Base-by-base conservation (phyloP, 2,113 vertebrate genomes). In the Spilogale gracilis region DNA sequence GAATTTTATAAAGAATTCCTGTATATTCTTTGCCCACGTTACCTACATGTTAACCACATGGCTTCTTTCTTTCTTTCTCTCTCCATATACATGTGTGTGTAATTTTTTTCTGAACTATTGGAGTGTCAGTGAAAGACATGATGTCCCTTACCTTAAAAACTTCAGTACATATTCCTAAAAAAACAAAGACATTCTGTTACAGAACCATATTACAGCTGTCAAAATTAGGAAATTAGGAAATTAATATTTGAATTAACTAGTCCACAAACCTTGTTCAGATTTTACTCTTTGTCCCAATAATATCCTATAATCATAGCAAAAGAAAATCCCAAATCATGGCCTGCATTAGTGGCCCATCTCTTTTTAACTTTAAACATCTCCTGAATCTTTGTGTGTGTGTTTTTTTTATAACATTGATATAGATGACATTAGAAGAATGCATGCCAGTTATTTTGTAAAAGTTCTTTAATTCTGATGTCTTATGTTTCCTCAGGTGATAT, bases 191-290 rank as follows among this genome's bases (percentile, higher is more conserved):
- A 25, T 89, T 79, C 9, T 88, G 83, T 91, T 83, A 71, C 2
- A 73, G 43, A 45, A 32, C 45, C 38, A 80, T n/a, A 65, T 21
- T 58, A 30, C 12, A n/a, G 16, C 58, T 84, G 30, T 56, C 54
- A 73, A 89, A 56, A 73, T 89, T 87, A 96, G 71, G 38, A 94
- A 91, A 65, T 30, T 52, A 84, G 71, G 38, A 94, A 91, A 65
- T 30, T 52, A 84, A 85, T 25, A 74, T 71, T 91, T 86, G 48
- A 91, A 69, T 52, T 43, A 94, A 52, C 71, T 91, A 56, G 45
- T 38, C 17, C 54, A 67, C 2, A 88, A 11, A 25, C 7, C 5
- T 58, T 63, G 43, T 74, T 94, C 23, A 58, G 23, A 79, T 84
- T 88, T 91, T 91, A 10, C 38, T 93, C 2, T 74, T 63, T 78